These are phyloP conservation scores for Clarias magur DNA, from an alignment of 2,113 vertebrate genomes.

Conservation along the genomic window DNA sequence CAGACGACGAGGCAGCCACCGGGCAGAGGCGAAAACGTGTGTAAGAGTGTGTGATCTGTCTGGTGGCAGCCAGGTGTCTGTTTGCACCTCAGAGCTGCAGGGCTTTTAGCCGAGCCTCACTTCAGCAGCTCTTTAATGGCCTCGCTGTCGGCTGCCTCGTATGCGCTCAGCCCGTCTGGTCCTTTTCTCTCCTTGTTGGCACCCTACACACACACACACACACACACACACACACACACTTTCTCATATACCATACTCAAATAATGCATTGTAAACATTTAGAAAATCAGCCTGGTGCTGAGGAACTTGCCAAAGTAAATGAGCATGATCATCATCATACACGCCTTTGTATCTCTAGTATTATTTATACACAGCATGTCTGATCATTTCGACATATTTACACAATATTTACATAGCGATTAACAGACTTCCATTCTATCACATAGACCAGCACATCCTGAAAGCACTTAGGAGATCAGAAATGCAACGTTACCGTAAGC, in stretches of 20 bases:
- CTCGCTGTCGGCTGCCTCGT: conserved; percentile 83
- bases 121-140: conserved; percentile 90
- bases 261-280: background rate
- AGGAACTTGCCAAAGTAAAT: background rate
- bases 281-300: background rate
- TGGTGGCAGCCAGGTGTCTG: conserved; percentile 63
- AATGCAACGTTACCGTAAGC: background rate
- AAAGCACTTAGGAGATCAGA: background rate
- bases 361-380: background rate
- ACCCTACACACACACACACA: conserved; percentile 72
- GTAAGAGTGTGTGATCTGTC: conserved; percentile 63
- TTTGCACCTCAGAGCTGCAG: conserved; percentile 56
- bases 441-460: background rate
- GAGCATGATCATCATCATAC: background rate
- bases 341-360: background rate
- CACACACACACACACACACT: background rate
- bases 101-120: conserved; percentile 69
- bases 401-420: background rate
- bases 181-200: conserved; percentile 88
- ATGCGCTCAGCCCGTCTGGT: conserved; percentile 81
- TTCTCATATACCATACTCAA: background rate
- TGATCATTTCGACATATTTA: background rate
- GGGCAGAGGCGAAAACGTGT: conserved; percentile 74
- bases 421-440: background rate
- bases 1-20: conserved; percentile 63